A percentile compares a stretch with the other conserved stretches of the same genome.
Conservation (phyloP, 2,797 vertebrate species). For the Sebastes iracundus region DNA sequence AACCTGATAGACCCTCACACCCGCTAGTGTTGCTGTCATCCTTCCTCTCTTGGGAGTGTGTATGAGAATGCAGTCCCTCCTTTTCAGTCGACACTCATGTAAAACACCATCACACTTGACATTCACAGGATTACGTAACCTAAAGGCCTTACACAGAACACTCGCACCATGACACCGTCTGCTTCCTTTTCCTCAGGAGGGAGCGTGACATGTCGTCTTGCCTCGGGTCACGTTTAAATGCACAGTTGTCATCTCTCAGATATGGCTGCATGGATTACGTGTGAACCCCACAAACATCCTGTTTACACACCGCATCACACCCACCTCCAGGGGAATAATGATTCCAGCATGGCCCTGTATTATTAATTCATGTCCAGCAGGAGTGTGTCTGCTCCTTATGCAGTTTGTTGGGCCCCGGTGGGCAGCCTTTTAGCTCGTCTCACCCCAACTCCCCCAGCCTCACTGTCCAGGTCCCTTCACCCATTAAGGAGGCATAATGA, state of each 20-base stretch:
- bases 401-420: slow-evolving; percentile 23
- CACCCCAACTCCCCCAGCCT: neutral
- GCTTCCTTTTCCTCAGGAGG: slow-evolving; percentile 6
- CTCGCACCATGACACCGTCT: neutral
- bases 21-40: neutral
- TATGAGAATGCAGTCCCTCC: neutral
- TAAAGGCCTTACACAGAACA: slow-evolving; percentile 7
- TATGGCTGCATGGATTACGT: slow-evolving; percentile 8
- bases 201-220: slow-evolving; percentile 5
- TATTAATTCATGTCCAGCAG: slow-evolving; percentile 64
- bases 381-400: slow-evolving; percentile 10
- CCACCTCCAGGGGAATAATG: slow-evolving; percentile 29
- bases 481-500: slow-evolving; percentile 59
- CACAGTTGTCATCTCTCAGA: neutral
- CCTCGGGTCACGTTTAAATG: slow-evolving; percentile 43
- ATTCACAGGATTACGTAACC: slow-evolving; percentile 28
- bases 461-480: slow-evolving; percentile 31
- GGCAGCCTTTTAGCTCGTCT: slow-evolving; percentile 14
- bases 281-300: slow-evolving; percentile 47
- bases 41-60: neutral
- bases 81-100: slow-evolving; percentile 12
- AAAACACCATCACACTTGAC: slow-evolving; percentile 42
- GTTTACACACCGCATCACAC: slow-evolving; percentile 45
- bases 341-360: slow-evolving; percentile 35
- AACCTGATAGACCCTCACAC: slow-evolving; percentile 3